Evolutionary conservation across 2,797 vertebrate genomes (phyloP).

Genomic region (Dromococcyx pavoninus): DNA sequence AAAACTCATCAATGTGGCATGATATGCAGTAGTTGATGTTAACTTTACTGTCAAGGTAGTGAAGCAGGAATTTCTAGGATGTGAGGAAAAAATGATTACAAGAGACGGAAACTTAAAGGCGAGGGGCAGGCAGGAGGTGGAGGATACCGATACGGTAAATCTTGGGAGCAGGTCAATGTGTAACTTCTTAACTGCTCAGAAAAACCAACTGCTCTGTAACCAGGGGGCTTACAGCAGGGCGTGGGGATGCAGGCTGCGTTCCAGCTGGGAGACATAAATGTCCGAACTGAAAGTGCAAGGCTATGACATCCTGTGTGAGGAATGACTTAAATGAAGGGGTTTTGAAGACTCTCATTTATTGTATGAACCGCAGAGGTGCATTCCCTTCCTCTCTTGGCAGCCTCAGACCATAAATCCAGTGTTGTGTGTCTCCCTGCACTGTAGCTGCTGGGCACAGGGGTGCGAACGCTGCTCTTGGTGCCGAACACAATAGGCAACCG

Average conservation of each 20-base stretch:
- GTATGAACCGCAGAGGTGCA: background rate
- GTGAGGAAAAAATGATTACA: background rate
- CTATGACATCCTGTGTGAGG: background rate
- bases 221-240: background rate
- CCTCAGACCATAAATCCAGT: background rate
- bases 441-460: background rate
- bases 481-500: background rate
- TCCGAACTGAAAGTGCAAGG: background rate
- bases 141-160: background rate
- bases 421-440: background rate
- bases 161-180: background rate
- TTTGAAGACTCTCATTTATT: background rate
- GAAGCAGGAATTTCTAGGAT: background rate
- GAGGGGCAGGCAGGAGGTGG: background rate
- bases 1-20: constrained; percentile 32
- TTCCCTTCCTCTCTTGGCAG: background rate
- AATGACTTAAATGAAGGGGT: background rate
- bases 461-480: background rate
- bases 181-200: background rate
- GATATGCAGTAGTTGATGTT: background rate
- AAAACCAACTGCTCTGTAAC: background rate
- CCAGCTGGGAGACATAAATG: background rate
- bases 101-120: background rate
- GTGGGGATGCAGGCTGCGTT: background rate
- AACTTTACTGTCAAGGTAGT: background rate